Evolutionary conservation across 2,797 vertebrate species (phyloP), one percentile per base, ranked within the genome.

Genomic region (Argya squamiceps): DNA sequence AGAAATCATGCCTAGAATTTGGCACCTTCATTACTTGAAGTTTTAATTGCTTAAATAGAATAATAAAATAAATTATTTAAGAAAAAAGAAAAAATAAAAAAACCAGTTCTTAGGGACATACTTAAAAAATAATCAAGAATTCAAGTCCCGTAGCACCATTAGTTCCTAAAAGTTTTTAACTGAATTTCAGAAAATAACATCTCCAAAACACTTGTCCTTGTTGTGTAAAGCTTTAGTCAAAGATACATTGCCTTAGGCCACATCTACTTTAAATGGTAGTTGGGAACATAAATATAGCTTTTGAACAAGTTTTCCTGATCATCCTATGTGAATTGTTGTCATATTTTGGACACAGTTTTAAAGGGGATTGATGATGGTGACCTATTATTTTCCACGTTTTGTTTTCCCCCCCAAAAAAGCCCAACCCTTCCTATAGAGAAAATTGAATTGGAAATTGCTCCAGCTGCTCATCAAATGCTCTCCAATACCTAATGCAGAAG

Each of bases 361-460:
- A 76, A 65, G 67, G 76, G 4, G 6, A 23, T 43, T 69, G 12
- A 26, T 67, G 30, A 77, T 26, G 1, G 5, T 18, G 9, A 86
- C 39, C 5, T 36, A 8, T 36, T 69, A 43, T 46, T 46, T 89
- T 69, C 6, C 10, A 12, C 10, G 6, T 4, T 27, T 58, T 4
- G 20, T 50, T 4, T 3, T 0, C 0, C 13, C 2, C 1, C 12
- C 6, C 1, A 2, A 30, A 47, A 71, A 14, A 32, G 3, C 2
- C 10, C 5, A 70, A 23, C 0, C 1, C 8, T 64, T 59, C 30
- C 10, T 64, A 13, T 2, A 70, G 17, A 78, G 22, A 49, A 81
- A 78, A 53, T 1, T 36, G 15, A 46, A 49, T 12, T 74, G 41
- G 10, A 86, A 84, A 69, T 93, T 4, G 0, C 68, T 78, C 13